These are phyloP conservation scores for Conops quadrifasciatus DNA, from an alignment of 2,888 invertebrate genomes.

Conservation along the genomic window DNA sequence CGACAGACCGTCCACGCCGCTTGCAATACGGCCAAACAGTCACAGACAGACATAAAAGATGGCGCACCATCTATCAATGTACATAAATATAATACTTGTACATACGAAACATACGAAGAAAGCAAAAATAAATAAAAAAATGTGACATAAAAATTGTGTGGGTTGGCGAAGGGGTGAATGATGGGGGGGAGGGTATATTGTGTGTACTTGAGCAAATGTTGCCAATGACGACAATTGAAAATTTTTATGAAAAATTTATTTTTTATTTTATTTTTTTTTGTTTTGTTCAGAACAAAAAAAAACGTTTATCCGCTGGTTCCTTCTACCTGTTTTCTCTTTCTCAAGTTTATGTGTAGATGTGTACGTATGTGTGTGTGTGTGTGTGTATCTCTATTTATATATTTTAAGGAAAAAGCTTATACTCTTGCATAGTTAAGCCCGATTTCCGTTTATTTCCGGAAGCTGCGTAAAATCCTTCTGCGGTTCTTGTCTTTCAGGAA, in stretches of 20 bases:
- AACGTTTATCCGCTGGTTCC: neutral
- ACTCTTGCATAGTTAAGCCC: constrained; percentile 16
- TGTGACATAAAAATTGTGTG: neutral
- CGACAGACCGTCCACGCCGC: no score
- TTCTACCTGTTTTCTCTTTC: neutral
- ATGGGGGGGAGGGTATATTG: neutral
- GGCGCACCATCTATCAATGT: no score
- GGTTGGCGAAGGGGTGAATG: neutral
- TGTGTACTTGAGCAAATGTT: no score
- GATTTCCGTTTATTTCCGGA: constrained; percentile 23
- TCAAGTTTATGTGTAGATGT: neutral
- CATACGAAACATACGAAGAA: neutral
- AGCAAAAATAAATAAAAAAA: neutral
- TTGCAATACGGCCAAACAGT: no score
- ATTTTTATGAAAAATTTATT: no score
- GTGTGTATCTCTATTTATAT: neutral
- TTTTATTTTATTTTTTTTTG: neutral
- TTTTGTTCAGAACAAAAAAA: no score
- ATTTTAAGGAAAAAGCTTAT: constrained; percentile 16
- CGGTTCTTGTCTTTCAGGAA: neutral
- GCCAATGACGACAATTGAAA: no score
- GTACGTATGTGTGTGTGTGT: neutral
- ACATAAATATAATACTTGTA: neutral
- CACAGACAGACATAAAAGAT: no score
- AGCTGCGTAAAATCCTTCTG: neutral